Percentiles rank a stretch among this genome's conserved stretches.
phyloP scores from a whole-genome alignment of 2,888 invertebrate species.

The Electrophaes corylata region DNA sequence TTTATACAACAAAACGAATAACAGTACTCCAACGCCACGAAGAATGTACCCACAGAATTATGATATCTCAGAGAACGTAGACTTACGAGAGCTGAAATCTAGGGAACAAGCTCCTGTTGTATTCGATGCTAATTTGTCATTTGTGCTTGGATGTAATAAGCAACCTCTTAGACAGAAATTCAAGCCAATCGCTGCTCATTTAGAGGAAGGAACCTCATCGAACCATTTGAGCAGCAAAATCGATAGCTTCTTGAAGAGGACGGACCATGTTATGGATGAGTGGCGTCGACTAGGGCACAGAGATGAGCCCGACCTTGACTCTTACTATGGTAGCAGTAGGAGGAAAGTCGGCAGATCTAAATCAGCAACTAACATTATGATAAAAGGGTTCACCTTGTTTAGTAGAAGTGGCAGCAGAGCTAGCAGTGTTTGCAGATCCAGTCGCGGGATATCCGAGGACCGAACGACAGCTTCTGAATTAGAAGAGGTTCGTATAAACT shows the following conservation, averaged over 20 bases:
- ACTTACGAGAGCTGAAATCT: constrained; percentile 84
- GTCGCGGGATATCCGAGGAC: constrained; percentile 86
- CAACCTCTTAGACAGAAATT: constrained; percentile 88
- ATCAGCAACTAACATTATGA: constrained; percentile 92
- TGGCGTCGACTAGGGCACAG: constrained; percentile 90
- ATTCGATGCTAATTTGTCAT: constrained; percentile 92
- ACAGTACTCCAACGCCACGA: constrained; percentile 84
- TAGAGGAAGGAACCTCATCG: constrained; percentile 91
- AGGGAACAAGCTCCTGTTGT: constrained; percentile 91
- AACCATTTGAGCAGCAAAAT: constrained; percentile 90
- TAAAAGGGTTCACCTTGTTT: constrained; percentile 91
- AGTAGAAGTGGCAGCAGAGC: constrained; percentile 82
- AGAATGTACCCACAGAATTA: constrained; percentile 88
- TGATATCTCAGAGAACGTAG: constrained; percentile 70
- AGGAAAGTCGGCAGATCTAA: constrained; percentile 85
- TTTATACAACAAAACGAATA: constrained; percentile 68
- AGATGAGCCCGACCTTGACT: constrained; percentile 72
- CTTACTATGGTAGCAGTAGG: constrained; percentile 62
- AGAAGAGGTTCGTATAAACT: constrained; percentile 84
- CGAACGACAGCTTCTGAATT: constrained; percentile 86
- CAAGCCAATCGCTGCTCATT: constrained; percentile 89
- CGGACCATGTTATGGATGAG: constrained; percentile 95
- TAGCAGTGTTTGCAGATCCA: constrained; percentile 79
- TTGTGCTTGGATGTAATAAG: constrained; percentile 89
- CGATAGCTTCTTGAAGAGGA: constrained; percentile 90